Evolutionary conservation across 37 sponge, comb jelly and placozoan genomes (phyloP).

Genomic region (Halisarca cf. caerulea): DNA sequence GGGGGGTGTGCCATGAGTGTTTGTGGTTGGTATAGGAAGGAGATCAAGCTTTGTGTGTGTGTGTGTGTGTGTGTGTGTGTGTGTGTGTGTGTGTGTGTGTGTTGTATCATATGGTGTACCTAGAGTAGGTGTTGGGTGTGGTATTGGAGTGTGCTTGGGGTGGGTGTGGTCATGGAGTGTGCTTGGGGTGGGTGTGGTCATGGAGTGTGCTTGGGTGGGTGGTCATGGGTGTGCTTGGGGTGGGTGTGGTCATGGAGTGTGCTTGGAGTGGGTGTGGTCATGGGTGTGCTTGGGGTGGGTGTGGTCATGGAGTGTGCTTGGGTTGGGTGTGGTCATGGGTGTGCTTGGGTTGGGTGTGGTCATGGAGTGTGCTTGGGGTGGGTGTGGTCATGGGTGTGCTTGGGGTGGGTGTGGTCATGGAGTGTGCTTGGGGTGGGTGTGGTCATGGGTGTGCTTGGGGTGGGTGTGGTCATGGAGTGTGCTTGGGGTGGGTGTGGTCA

Average conservation of each 20-base stretch:
- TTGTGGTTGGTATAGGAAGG: conserved; percentile 10
- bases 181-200: not conserved
- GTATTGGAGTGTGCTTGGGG: not conserved
- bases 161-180: not conserved
- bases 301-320: no score
- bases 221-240: not conserved
- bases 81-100: not conserved
- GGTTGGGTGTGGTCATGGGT: no score
- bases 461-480: no score
- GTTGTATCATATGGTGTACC: not conserved
- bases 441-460: no score
- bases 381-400: no score
- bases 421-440: no score
- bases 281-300: no score
- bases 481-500: no score
- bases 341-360: no score
- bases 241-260: not conserved
- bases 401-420: no score
- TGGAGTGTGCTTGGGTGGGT: not conserved
- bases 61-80: not conserved
- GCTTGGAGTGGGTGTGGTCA: not conserved
- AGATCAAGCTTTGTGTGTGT: not conserved
- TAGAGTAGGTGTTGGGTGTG: not conserved
- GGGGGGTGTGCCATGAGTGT: not conserved
- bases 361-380: no score